Evolutionary conservation across 2,888 invertebrate genomes (phyloP), one percentile per base, ranked within the genome.

Genomic region (Andrena minutula): DNA sequence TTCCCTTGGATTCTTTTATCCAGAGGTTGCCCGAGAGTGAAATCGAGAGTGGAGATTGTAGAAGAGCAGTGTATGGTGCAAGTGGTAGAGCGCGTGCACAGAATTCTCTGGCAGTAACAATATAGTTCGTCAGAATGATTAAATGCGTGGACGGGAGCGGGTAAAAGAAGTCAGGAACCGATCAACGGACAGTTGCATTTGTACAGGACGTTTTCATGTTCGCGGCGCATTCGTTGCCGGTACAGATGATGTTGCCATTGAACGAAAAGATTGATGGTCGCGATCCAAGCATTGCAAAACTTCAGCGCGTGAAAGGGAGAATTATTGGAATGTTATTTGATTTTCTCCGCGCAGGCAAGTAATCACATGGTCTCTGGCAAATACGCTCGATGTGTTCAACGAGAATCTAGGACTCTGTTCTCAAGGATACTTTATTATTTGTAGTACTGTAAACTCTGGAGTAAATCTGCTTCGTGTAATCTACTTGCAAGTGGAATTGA

Each of bases 261-360:
- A 72, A 64, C 26, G 72, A 65, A 65, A 56, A 76, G 76, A 76
- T 72, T 76, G 72, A 76, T 76, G 76, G 64, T 64, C 63, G 28
- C 58, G 72, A 64, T 71, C 41, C 23, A 7, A 6, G 35, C 28
- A 32, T 72, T 76, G 76, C 72, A 72, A 76, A 72, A 76, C 49
- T 61, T 26, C 75, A 16, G 28, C 60, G 35, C 58, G 75, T 75
- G 75, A 75, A 75, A 75, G 75, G 75, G 41, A 75, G 71, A 75
- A 71, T 71, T 63, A 60, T 63, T 71, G 72, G 75, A 76, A 76
- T 76, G 76, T 64, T 65, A 58, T 30, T 58, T 76, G 47, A 47
- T 23, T 53, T 63, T 58, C 73, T 63, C 64, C 26, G 20, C 35
- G 28, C 70, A 30, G 41, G 4, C 41, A 41, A 12, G 41, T 12